Evolutionary conservation across 2,888 invertebrate species (phyloP).

Genomic region (Cheilosia scutellata): DNA sequence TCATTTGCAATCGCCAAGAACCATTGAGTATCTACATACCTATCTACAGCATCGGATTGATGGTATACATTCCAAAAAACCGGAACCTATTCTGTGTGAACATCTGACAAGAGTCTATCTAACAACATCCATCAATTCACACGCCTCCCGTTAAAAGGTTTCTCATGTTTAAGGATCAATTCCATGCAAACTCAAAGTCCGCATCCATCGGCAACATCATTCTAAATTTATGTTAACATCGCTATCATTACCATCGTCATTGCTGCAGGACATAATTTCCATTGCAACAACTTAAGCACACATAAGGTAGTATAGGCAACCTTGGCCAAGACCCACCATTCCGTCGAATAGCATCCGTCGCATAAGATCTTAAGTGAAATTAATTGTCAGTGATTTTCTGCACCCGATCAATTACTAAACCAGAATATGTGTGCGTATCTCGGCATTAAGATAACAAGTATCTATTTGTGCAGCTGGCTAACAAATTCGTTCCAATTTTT

Average conservation of each 20-base stretch:
- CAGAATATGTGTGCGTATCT: slow-evolving; percentile 55
- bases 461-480: slow-evolving; percentile 62
- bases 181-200: not conserved
- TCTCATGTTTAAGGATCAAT: slow-evolving; percentile 45
- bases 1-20: too few species aligned
- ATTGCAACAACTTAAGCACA: slow-evolving; percentile 36
- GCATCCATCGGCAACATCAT: slow-evolving; percentile 31
- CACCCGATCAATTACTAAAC: slow-evolving; percentile 75
- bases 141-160: slow-evolving; percentile 54
- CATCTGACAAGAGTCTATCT: too few species aligned
- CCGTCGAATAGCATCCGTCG: slow-evolving; percentile 12
- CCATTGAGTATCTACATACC: too few species aligned
- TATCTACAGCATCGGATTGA: too few species aligned
- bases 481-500: slow-evolving; percentile 34
- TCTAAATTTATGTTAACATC: slow-evolving; percentile 66
- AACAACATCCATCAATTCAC: slow-evolving; percentile 14
- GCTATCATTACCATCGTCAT: slow-evolving; percentile 59
- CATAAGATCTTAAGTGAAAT: slow-evolving; percentile 70
- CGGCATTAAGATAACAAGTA: slow-evolving; percentile 68
- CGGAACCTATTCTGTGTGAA: too few species aligned
- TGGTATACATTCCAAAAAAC: too few species aligned
- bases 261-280: slow-evolving; percentile 50
- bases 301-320: not conserved
- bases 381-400: slow-evolving; percentile 74
- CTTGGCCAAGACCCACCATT: slow-evolving; percentile 18